Evolutionary conservation across 2,113 vertebrate species (phyloP).

Genomic region (Dasyprocta punctata): DNA sequence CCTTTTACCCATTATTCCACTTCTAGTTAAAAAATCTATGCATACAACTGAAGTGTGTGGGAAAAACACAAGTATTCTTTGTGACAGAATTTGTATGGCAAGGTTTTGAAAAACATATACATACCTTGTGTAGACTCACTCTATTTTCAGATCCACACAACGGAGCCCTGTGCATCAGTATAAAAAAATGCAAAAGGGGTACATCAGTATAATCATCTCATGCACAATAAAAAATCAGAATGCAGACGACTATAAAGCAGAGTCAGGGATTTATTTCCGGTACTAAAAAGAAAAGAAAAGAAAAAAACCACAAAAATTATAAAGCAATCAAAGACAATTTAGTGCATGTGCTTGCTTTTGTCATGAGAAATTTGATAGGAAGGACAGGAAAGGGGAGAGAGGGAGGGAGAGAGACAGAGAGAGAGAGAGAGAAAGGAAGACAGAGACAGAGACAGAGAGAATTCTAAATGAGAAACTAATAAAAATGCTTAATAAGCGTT

Average conservation of each 20-base stretch:
- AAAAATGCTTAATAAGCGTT: background rate
- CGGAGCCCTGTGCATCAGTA: background rate
- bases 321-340: background rate
- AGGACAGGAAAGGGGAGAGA: background rate
- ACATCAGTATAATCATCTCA: background rate
- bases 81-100: background rate
- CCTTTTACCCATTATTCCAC: background rate
- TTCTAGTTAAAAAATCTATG: background rate
- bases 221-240: background rate
- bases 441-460: background rate
- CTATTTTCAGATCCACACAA: background rate
- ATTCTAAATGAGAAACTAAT: background rate
- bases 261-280: too few species aligned
- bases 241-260: background rate
- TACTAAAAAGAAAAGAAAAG: too few species aligned
- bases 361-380: background rate
- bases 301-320: too few species aligned
- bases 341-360: background rate
- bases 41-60: background rate
- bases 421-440: background rate
- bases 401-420: background rate
- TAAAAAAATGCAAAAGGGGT: background rate
- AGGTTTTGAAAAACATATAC: background rate
- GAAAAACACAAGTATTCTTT: background rate
- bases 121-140: background rate